Evolutionary conservation across 2,888 invertebrate genomes (phyloP).

Genomic region (Isoperla grammatica): DNA sequence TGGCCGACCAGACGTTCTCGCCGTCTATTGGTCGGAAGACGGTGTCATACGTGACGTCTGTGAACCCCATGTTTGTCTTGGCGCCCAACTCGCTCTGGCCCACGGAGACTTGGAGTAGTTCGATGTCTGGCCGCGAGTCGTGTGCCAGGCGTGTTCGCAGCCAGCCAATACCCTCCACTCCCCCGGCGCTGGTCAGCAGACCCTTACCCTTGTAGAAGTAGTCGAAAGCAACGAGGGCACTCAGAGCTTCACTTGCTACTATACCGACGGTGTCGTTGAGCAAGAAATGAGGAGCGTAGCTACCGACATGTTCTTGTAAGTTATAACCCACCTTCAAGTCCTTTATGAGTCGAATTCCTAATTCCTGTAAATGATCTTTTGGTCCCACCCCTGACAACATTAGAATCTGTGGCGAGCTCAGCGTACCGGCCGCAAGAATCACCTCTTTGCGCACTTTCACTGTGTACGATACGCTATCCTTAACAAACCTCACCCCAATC

Average conservation of each 20-base stretch:
- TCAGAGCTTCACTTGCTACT: background rate
- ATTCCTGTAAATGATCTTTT: slow-evolving; percentile 50
- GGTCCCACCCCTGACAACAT: slow-evolving; percentile 61
- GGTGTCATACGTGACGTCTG: slow-evolving; percentile 41
- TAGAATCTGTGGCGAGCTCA: slow-evolving; percentile 37
- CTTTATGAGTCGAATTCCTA: slow-evolving; percentile 56
- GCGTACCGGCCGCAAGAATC: slow-evolving; percentile 40
- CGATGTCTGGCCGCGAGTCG: slow-evolving; percentile 25
- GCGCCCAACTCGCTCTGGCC: slow-evolving; percentile 26
- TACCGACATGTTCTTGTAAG: slow-evolving; percentile 73
- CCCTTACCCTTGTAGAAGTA: slow-evolving; percentile 60
- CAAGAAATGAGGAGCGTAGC: slow-evolving; percentile 65
- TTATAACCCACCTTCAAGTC: slow-evolving; percentile 74
- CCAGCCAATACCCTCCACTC: slow-evolving; percentile 71
- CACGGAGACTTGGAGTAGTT: background rate
- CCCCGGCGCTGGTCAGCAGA: slow-evolving; percentile 70
- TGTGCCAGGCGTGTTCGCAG: slow-evolving; percentile 57
- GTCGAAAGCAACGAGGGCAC: slow-evolving; percentile 42
- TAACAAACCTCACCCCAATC: slow-evolving; percentile 37
- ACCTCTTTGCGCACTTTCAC: slow-evolving; percentile 50
- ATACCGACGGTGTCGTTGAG: slow-evolving; percentile 56
- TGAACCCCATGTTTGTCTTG: slow-evolving; percentile 38
- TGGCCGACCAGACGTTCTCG: slow-evolving; percentile 44
- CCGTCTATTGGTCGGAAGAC: slow-evolving; percentile 45
- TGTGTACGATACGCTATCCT: slow-evolving; percentile 43